These are phyloP conservation scores for Sebastes glaucus DNA, from an alignment of 2,797 vertebrate genomes.

Conservation along the genomic window DNA sequence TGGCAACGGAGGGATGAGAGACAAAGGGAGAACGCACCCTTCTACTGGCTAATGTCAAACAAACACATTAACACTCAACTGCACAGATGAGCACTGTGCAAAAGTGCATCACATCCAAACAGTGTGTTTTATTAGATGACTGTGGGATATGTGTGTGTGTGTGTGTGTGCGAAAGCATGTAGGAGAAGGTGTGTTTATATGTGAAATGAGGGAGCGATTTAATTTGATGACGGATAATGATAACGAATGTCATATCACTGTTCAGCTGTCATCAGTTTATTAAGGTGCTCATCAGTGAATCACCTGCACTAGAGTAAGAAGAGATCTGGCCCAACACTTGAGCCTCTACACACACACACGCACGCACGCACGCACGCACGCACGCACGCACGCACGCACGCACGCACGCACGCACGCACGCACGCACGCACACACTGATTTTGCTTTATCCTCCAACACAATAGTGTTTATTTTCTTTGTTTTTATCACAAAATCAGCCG, in stretches of 20 bases:
- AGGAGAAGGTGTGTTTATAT: neutral
- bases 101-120: conserved; percentile 88
- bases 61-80: conserved; percentile 92
- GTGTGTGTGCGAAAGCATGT: neutral
- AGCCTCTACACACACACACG: neutral
- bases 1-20: conserved; percentile 23
- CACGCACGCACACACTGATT: no score
- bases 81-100: conserved; percentile 87
- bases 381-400: no score
- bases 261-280: conserved; percentile 2
- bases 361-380: no score
- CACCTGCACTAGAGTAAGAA: neutral
- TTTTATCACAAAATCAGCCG: neutral
- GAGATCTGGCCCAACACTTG: neutral
- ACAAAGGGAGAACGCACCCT: conserved; percentile 50
- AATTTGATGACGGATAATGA: conserved; percentile 14
- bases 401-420: no score
- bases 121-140: conserved; percentile 38
- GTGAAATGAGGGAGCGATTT: conserved; percentile 22
- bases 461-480: neutral
- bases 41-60: conserved; percentile 87
- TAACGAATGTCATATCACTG: neutral
- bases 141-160: neutral
- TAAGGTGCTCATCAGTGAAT: neutral
- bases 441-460: neutral